phyloP scores from a whole-genome alignment of 2,113 vertebrate species.

The Caretta caretta region DNA sequence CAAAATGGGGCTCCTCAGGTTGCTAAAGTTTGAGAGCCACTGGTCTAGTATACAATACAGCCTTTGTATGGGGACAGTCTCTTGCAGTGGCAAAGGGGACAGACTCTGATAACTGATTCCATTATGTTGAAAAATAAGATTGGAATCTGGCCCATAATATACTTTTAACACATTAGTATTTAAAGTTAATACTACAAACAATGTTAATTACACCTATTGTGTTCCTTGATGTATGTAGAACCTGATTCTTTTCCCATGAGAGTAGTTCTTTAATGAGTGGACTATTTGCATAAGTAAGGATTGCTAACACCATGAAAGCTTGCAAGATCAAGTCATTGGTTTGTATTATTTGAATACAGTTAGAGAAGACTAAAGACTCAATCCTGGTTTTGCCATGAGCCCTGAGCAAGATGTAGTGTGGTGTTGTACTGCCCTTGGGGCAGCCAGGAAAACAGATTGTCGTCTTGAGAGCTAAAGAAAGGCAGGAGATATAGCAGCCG shows the following conservation, averaged over 20 bases:
- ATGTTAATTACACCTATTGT: not conserved
- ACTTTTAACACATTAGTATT: not conserved
- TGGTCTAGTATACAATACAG: not conserved
- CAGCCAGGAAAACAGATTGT: not conserved
- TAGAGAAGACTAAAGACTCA: not conserved
- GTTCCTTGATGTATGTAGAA: no score
- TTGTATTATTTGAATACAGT: not conserved
- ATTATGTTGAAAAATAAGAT: not conserved
- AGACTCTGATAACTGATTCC: not conserved
- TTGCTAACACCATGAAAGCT: no score
- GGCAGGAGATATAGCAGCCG: fast-evolving
- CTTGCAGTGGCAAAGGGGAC: not conserved
- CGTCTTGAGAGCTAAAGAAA: not conserved
- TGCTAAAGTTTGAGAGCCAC: no score
- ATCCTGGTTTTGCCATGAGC: not conserved
- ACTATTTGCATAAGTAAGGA: no score
- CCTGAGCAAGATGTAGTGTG: not conserved
- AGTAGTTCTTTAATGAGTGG: not conserved
- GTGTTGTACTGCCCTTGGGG: not conserved
- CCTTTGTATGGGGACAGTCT: not conserved
- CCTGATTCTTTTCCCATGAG: not conserved
- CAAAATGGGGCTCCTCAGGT: no score
- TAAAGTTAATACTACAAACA: not conserved
- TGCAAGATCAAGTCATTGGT: fast-evolving
- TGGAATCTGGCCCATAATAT: not conserved